These are phyloP conservation scores for Drosophila setifemur DNA, from an alignment of 1,140 invertebrate species.

Conservation along the genomic window DNA sequence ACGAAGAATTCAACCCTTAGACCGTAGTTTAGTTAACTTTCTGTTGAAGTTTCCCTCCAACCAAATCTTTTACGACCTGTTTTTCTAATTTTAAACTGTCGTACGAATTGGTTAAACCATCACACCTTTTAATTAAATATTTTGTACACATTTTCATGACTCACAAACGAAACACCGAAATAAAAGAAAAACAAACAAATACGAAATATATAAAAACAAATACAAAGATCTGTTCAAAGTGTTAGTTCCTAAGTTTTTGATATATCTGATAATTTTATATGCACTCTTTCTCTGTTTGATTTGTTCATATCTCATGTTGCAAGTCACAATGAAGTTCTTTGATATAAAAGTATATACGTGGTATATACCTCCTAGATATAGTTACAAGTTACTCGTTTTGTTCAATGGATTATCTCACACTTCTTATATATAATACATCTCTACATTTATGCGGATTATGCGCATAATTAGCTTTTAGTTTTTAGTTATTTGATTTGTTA, in stretches of 20 bases:
- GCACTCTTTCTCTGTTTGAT: constrained; percentile 69
- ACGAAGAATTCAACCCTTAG: constrained; percentile 38
- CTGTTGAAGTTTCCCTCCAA: constrained; percentile 32
- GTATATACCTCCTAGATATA: constrained; percentile 37
- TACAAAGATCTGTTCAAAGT: constrained; percentile 35
- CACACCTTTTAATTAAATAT: constrained; percentile 32
- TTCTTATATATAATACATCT: constrained; percentile 11
- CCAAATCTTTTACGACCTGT: constrained; percentile 52
- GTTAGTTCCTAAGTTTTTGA: constrained; percentile 37
- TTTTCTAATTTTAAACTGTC: constrained; percentile 62
- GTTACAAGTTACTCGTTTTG: constrained; percentile 71
- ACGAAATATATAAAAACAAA: constrained; percentile 1
- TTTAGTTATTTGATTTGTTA: constrained; percentile 55
- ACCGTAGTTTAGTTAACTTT: constrained; percentile 48
- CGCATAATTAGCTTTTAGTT: constrained; percentile 45
- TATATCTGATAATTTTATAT: constrained; percentile 38
- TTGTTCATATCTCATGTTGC: constrained; percentile 69
- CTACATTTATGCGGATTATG: constrained; percentile 38
- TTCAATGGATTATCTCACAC: constrained; percentile 63
- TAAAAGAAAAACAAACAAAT: not conserved
- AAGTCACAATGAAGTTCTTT: constrained; percentile 75
- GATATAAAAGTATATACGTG: constrained; percentile 30
- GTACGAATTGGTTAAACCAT: constrained; percentile 41
- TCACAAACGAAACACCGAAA: constrained; percentile 21
- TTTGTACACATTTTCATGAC: constrained; percentile 58